phyloP scores from a whole-genome alignment of 2,797 vertebrate genomes.

The Otolemur crassicaudatus region DNA sequence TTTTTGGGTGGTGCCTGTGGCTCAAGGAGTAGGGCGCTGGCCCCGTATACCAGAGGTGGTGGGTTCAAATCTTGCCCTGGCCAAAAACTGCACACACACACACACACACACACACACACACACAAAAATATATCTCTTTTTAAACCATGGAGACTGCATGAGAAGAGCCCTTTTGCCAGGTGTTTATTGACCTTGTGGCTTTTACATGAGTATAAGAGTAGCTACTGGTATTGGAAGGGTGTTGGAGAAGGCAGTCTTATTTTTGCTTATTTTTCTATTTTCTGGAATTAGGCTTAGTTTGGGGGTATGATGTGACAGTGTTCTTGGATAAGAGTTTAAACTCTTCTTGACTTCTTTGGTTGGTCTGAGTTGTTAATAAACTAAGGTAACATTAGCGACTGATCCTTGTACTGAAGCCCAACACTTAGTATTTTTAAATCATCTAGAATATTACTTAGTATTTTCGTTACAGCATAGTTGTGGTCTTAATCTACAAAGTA shows the following conservation, averaged over 20 bases:
- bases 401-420: neutral
- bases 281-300: neutral
- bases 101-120: no score
- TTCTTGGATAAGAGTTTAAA: neutral
- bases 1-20: neutral
- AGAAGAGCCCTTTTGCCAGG: neutral
- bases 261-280: neutral
- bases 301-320: neutral
- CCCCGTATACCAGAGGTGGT: no score
- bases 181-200: conserved; percentile 20
- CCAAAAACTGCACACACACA: no score
- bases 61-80: no score
- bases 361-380: neutral
- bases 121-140: no score
- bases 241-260: neutral
- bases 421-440: neutral
- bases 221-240: neutral
- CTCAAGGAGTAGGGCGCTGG: no score
- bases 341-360: neutral
- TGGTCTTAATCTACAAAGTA: neutral
- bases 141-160: neutral
- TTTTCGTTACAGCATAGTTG: neutral
- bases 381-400: neutral
- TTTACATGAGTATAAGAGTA: neutral
- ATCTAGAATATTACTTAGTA: neutral